Evolutionary conservation across 2,113 vertebrate genomes (phyloP).

Genomic region (Ailurus styani): DNA sequence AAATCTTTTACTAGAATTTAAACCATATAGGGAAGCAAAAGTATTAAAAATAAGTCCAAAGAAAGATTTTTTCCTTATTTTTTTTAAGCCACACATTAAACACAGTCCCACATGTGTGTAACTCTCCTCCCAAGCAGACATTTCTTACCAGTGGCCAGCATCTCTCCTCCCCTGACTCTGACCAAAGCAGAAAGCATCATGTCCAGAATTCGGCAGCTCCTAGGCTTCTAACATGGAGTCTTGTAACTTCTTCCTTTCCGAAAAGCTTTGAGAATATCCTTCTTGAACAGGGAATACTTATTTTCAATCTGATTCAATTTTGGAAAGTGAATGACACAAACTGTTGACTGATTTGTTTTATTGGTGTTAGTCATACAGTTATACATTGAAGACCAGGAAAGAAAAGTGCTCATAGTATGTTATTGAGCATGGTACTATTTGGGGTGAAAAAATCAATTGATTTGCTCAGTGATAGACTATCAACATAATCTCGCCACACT

Average conservation of each 20-base stretch:
- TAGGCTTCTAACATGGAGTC: neutral
- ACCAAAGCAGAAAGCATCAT: neutral
- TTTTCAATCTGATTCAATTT: neutral
- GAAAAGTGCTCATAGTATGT: neutral
- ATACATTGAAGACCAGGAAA: neutral
- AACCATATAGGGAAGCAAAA: neutral
- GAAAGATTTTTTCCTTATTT: neutral
- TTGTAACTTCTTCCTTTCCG: neutral
- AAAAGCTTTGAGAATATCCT: neutral
- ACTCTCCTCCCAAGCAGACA: neutral
- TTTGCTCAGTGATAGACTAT: neutral
- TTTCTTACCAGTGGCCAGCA: neutral
- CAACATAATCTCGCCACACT: neutral
- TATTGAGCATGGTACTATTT: neutral
- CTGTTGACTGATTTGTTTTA: neutral
- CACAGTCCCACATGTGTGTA: neutral
- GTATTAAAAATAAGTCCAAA: neutral
- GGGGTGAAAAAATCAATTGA: neutral
- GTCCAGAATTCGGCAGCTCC: neutral
- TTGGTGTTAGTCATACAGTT: too few species aligned
- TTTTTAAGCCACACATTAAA: neutral
- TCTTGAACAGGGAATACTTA: neutral
- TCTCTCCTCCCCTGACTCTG: too few species aligned
- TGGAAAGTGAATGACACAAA: neutral
- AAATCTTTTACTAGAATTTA: slow-evolving; percentile 12